These are phyloP conservation scores for Cepaea nemoralis DNA, from an alignment of 1,140 invertebrate genomes.

Conservation along the genomic window DNA sequence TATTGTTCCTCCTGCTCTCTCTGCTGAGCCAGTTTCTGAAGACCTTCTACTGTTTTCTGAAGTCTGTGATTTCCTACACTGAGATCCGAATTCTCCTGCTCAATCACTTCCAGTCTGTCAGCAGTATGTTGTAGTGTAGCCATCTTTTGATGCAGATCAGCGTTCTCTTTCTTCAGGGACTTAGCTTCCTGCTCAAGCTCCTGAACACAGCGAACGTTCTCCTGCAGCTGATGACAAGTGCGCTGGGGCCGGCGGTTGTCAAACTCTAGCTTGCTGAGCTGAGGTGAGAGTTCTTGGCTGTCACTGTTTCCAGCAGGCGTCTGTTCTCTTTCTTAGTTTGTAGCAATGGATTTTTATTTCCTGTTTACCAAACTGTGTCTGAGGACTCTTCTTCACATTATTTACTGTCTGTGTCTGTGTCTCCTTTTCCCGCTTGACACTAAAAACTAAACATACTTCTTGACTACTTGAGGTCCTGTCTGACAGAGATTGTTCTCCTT, in stretches of 20 bases:
- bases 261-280: constrained; percentile 71
- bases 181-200: constrained; percentile 71
- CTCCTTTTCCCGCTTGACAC: too few relatives aligned
- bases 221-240: constrained; percentile 65
- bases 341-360: too few relatives aligned
- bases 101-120: constrained; percentile 75
- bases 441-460: too few relatives aligned
- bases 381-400: too few relatives aligned
- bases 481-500: too few relatives aligned
- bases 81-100: constrained; percentile 78
- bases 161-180: constrained; percentile 70
- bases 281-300: constrained; percentile 60
- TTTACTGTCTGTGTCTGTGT: too few relatives aligned
- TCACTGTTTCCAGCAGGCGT: constrained; percentile 66
- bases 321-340: constrained; percentile 73
- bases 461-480: too few relatives aligned
- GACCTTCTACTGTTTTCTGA: constrained; percentile 70
- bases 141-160: constrained; percentile 69
- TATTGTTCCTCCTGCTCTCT: constrained; percentile 74
- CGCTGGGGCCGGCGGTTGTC: constrained; percentile 71
- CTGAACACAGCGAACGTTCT: constrained; percentile 63
- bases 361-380: too few relatives aligned
- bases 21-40: constrained; percentile 69
- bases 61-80: constrained; percentile 74
- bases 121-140: constrained; percentile 68